A percentile compares a stretch with the other conserved stretches of the same genome.
Conservation (phyloP, 2,113 vertebrate species). For the Carollia perspicillata region DNA sequence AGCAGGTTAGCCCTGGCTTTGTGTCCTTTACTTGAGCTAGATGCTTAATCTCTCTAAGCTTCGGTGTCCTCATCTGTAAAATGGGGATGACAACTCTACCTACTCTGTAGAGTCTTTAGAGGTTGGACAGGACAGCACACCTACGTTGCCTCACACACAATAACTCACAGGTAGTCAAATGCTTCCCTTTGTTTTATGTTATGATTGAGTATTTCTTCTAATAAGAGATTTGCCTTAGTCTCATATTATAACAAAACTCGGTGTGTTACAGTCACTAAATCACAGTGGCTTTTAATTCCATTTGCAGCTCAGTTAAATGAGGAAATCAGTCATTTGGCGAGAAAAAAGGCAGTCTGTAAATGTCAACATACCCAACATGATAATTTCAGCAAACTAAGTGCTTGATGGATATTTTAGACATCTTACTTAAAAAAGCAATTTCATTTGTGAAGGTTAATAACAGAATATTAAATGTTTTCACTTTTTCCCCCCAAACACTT, state of each 20-base stretch:
- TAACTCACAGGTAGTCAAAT: not conserved
- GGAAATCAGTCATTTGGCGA: not conserved
- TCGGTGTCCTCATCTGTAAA: not conserved
- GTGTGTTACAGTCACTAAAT: not conserved
- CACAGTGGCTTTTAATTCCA: not conserved
- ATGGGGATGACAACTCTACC: not conserved
- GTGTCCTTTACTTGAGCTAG: not conserved
- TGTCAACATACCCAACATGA: not conserved
- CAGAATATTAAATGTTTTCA: not conserved
- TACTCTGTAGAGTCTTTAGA: not conserved
- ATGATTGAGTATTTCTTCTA: not conserved
- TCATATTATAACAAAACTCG: not conserved
- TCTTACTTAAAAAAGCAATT: not conserved
- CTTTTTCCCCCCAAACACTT: not conserved
- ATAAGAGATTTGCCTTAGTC: not conserved
- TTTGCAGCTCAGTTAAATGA: slow-evolving; percentile 24
- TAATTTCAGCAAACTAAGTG: not conserved
- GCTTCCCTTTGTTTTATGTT: not conserved
- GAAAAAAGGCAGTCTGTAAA: not conserved
- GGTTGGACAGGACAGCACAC: not conserved
- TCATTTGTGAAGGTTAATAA: not conserved
- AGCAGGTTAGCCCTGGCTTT: not conserved
- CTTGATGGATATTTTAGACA: not conserved
- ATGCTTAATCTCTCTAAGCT: not conserved
- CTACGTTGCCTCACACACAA: not conserved